Evolutionary conservation across 2,113 vertebrate species (phyloP).

Genomic region (Stigmatopora nigra): DNA sequence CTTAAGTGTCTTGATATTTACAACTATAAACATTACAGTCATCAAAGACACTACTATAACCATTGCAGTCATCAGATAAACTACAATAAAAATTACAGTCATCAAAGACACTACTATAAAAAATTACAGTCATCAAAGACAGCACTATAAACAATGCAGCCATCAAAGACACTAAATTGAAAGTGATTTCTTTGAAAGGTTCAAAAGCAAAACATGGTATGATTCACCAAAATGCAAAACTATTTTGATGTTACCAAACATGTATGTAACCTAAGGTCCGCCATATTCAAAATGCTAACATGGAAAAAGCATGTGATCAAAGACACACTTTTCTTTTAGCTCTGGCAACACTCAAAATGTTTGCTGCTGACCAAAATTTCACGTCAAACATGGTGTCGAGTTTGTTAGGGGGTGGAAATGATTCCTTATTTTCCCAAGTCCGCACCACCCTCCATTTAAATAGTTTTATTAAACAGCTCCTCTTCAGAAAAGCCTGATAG

Average conservation of each 20-base stretch:
- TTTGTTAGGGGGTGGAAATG: conserved; percentile 18
- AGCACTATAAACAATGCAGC: too few relatives aligned
- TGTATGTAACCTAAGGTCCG: too few relatives aligned
- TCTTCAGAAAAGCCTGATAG: conserved; percentile 49
- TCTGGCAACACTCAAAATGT: background rate
- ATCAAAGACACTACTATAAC: background rate
- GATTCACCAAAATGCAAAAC: background rate
- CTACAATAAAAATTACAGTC: background rate
- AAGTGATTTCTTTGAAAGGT: background rate
- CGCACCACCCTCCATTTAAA: conserved; percentile 48
- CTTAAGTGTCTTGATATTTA: background rate
- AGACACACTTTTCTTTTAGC: background rate
- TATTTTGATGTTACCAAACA: background rate
- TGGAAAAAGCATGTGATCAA: background rate
- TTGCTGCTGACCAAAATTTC: background rate
- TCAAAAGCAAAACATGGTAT: background rate
- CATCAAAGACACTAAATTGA: background rate
- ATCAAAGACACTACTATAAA: background rate
- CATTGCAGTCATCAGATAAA: background rate
- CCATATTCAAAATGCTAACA: too few relatives aligned
- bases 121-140: background rate
- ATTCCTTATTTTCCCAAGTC: background rate
- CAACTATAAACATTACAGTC: background rate
- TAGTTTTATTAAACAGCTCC: conserved; percentile 33
- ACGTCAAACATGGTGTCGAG: conserved; percentile 10